phyloP scores from a whole-genome alignment of 1,140 invertebrate genomes.

The Ladona fulva region DNA sequence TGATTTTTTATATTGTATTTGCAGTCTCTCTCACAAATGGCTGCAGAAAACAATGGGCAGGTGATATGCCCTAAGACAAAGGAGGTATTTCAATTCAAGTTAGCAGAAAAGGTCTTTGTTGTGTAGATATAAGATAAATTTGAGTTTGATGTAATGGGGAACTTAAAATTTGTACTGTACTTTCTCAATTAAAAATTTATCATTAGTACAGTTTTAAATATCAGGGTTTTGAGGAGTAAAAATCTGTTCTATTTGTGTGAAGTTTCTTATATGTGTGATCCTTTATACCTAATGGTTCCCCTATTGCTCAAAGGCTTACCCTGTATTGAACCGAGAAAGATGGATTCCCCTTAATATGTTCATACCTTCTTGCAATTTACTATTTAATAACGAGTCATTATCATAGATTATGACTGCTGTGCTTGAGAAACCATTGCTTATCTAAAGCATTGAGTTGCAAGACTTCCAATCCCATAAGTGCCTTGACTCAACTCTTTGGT shows the following conservation, averaged over 20 bases:
- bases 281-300: background rate
- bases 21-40: slow-evolving; percentile 77
- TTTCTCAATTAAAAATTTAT: background rate
- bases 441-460: background rate
- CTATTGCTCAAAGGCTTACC: background rate
- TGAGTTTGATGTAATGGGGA: background rate
- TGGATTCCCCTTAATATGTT: background rate
- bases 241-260: background rate
- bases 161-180: background rate
- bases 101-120: slow-evolving; percentile 91
- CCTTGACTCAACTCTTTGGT: background rate
- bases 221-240: background rate
- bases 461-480: background rate
- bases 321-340: background rate
- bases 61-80: slow-evolving; percentile 88
- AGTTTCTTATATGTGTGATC: background rate
- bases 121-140: background rate
- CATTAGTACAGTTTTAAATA: background rate
- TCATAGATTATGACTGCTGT: background rate
- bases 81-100: slow-evolving; percentile 76
- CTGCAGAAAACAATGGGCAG: slow-evolving; percentile 74
- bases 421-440: background rate
- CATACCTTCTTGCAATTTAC: background rate
- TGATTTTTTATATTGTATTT: slow-evolving; percentile 31
- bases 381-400: background rate